These are phyloP conservation scores for Cryptoblepharus egeriae DNA, from an alignment of 2,797 vertebrate species.

Conservation along the genomic window DNA sequence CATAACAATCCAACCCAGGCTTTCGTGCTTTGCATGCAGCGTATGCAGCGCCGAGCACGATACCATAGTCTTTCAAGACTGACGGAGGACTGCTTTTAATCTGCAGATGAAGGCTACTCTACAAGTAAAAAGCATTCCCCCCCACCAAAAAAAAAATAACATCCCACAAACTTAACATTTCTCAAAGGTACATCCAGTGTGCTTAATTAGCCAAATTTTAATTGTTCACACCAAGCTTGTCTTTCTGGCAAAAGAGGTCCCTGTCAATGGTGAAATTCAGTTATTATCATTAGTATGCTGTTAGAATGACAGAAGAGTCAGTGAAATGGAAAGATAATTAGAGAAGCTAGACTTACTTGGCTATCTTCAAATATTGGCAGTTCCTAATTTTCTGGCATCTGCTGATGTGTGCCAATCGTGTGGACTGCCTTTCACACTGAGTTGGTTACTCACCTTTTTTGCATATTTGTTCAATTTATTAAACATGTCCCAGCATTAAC, in stretches of 20 bases:
- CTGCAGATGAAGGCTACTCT: slow-evolving; percentile 60
- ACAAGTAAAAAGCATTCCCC: slow-evolving; percentile 52
- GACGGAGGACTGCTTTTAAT: too few species aligned
- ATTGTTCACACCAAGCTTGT: slow-evolving; percentile 68
- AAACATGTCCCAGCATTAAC: slow-evolving; percentile 23
- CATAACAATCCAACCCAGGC: too few species aligned
- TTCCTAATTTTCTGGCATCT: slow-evolving; percentile 23
- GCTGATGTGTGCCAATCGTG: neutral
- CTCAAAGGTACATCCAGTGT: slow-evolving; percentile 53
- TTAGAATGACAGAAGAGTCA: slow-evolving; percentile 61
- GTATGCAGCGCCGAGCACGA: too few species aligned
- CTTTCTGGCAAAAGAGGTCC: slow-evolving; percentile 71
- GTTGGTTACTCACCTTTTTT: slow-evolving; percentile 21
- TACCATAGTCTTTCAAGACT: too few species aligned
- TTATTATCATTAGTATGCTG: slow-evolving; percentile 75
- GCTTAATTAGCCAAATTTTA: slow-evolving; percentile 75
- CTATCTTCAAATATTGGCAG: slow-evolving; percentile 56
- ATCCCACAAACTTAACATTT: slow-evolving; percentile 70
- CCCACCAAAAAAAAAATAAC: slow-evolving; percentile 38
- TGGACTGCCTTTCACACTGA: neutral
- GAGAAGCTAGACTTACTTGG: slow-evolving; percentile 57
- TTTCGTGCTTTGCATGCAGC: too few species aligned
- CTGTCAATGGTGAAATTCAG: slow-evolving; percentile 71
- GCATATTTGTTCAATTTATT: slow-evolving; percentile 56
- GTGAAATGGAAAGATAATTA: slow-evolving; percentile 65